Conservation (phyloP, 2,888 invertebrate genomes). For the Eupithecia vulgata region DNA sequence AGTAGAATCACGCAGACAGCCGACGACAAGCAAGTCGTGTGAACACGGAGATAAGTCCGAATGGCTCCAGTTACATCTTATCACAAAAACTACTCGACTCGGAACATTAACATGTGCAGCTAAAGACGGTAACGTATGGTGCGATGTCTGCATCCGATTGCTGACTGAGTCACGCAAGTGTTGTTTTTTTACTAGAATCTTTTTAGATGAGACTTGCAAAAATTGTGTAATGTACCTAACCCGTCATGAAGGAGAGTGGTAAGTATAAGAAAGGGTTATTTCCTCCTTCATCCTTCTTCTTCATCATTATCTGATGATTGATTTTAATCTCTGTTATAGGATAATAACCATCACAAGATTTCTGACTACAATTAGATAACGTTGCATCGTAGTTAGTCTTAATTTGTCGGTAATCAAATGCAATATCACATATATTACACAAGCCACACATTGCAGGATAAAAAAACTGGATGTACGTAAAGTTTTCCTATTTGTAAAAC, state of each 20-base stretch:
- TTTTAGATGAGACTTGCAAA: neutral
- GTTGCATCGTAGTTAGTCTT: neutral
- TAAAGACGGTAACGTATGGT: slow-evolving; percentile 29
- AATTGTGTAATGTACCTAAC: neutral
- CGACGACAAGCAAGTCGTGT: slow-evolving; percentile 58
- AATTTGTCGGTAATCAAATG: neutral
- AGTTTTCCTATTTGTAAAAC: slow-evolving; percentile 27
- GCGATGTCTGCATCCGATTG: slow-evolving; percentile 34
- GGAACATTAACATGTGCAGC: slow-evolving; percentile 53
- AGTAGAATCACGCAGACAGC: slow-evolving; percentile 7
- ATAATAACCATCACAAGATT: neutral
- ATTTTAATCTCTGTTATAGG: neutral
- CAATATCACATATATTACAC: neutral
- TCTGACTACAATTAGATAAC: neutral
- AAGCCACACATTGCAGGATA: neutral
- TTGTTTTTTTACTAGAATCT: slow-evolving; percentile 3
- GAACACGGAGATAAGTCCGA: slow-evolving; percentile 65
- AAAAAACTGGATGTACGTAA: slow-evolving; percentile 25
- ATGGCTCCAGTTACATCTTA: slow-evolving; percentile 51
- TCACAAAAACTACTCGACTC: slow-evolving; percentile 44
- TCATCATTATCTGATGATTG: no score
- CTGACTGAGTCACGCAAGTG: slow-evolving; percentile 14
- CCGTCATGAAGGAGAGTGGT: neutral
- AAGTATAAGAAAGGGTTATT: no score
- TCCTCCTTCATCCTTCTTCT: no score